phyloP scores from a whole-genome alignment of 2,888 invertebrate species.

The Ennomos erosarius region DNA sequence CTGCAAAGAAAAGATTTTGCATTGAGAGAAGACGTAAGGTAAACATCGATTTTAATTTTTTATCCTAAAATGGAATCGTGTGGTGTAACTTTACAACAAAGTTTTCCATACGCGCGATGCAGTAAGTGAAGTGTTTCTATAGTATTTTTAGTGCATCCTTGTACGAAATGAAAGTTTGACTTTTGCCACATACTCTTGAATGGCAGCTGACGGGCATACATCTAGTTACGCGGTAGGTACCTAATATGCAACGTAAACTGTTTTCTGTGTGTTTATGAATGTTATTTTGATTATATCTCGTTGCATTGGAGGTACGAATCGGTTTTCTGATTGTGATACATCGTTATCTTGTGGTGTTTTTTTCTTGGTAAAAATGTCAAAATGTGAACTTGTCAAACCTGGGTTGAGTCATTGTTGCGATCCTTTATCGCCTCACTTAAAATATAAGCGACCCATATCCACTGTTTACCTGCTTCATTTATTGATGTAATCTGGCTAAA shows the following conservation, averaged over 20 bases:
- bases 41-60: conserved; percentile 85
- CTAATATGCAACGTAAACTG: conserved; percentile 70
- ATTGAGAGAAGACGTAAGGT: conserved; percentile 84
- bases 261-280: conserved; percentile 58
- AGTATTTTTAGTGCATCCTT: conserved; percentile 85
- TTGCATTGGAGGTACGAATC: conserved; percentile 49
- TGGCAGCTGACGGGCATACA: conserved; percentile 84
- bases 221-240: conserved; percentile 76
- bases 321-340: conserved; percentile 60
- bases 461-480: conserved; percentile 54
- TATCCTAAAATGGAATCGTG: conserved; percentile 71
- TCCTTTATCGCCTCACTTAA: conserved; percentile 58
- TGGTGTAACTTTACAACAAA: conserved; percentile 58
- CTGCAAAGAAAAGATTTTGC: conserved; percentile 84
- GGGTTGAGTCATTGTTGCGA: conserved; percentile 83
- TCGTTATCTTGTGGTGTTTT: conserved; percentile 68
- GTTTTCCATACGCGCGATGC: conserved; percentile 53
- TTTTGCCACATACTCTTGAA: conserved; percentile 86
- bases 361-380: conserved; percentile 80
- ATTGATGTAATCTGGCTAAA: conserved; percentile 1
- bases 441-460: conserved; percentile 54
- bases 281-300: conserved; percentile 57
- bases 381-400: conserved; percentile 82
- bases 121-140: conserved; percentile 73
- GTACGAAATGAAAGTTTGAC: conserved; percentile 85